These are phyloP conservation scores for Aporophyla lueneburgensis DNA, from an alignment of 2,888 invertebrate genomes.

Conservation along the genomic window DNA sequence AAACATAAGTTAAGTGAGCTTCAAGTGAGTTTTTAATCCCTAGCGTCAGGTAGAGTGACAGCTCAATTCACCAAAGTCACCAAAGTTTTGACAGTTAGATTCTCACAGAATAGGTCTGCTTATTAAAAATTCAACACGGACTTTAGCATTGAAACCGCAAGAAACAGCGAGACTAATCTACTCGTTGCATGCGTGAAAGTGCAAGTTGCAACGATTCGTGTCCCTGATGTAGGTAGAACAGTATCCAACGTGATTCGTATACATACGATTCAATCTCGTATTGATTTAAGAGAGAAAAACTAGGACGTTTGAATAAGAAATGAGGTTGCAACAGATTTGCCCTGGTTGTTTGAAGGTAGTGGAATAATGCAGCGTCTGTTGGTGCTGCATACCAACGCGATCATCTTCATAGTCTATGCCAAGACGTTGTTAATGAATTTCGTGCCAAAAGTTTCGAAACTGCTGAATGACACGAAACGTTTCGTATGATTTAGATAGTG, in stretches of 20 bases:
- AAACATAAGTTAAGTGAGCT: neutral
- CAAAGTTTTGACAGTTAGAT: neutral
- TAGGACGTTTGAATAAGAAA: conserved; percentile 51
- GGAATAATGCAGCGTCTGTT: conserved; percentile 24
- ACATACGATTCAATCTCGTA: conserved; percentile 41
- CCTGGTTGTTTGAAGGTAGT: conserved; percentile 40
- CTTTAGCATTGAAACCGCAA: conserved; percentile 55
- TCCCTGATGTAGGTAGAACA: conserved; percentile 42
- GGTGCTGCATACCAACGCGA: conserved; percentile 25
- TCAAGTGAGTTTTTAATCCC: neutral
- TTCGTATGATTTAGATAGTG: neutral
- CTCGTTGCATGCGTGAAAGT: conserved; percentile 66
- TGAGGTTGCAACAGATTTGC: conserved; percentile 51
- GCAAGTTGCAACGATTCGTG: conserved; percentile 65
- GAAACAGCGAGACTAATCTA: conserved; percentile 60
- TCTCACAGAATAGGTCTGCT: neutral
- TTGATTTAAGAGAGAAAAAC: conserved; percentile 50
- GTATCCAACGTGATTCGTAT: conserved; percentile 44
- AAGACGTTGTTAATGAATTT: conserved; percentile 41
- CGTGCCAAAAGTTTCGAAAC: conserved; percentile 53
- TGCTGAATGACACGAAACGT: conserved; percentile 21
- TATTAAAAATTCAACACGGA: conserved; percentile 61
- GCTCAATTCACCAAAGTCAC: neutral
- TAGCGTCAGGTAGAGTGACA: neutral
- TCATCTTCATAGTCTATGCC: conserved; percentile 38